A percentile compares a stretch with the other conserved stretches of the same genome.
Evolutionary conservation across 64 coral and sea anemone genomes (phyloP).

Genomic region (Pocillopora verrucosa): DNA sequence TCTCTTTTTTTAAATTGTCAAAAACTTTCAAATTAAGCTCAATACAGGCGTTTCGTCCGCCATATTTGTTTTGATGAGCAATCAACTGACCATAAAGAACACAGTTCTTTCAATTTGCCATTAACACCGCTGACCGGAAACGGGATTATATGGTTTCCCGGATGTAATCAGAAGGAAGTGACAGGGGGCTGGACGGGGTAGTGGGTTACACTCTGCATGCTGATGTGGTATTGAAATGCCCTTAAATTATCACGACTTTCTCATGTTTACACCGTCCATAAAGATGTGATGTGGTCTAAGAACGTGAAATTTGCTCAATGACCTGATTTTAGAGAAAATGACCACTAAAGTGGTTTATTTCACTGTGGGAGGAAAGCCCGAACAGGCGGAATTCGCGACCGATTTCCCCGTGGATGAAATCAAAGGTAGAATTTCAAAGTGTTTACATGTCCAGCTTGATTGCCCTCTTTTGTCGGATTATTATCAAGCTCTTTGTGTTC

Average conservation of each 20-base stretch:
- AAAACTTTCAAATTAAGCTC: background rate
- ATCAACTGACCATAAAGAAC: conserved; percentile 23
- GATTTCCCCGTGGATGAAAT: conserved; percentile 85
- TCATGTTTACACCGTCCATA: background rate
- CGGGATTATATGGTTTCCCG: background rate
- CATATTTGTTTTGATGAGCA: conserved; percentile 9
- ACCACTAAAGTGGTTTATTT: conserved; percentile 91
- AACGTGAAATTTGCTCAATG: background rate
- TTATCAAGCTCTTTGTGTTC: background rate
- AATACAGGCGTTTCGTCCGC: background rate
- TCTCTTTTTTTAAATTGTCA: background rate
- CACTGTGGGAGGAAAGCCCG: conserved; percentile 72
- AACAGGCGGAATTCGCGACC: conserved; percentile 78
- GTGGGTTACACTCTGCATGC: background rate
- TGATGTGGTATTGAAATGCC: background rate
- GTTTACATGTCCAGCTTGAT: background rate
- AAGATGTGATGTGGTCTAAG: background rate
- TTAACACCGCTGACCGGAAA: background rate
- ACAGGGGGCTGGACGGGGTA: background rate
- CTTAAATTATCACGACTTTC: background rate
- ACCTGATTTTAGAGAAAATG: conserved; percentile 45
- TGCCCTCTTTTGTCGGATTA: background rate
- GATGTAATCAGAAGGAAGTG: conserved; percentile 12
- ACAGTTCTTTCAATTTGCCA: background rate
- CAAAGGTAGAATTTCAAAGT: conserved; percentile 62